Conservation (phyloP, 2,113 vertebrate genomes). For the Riparia riparia region DNA sequence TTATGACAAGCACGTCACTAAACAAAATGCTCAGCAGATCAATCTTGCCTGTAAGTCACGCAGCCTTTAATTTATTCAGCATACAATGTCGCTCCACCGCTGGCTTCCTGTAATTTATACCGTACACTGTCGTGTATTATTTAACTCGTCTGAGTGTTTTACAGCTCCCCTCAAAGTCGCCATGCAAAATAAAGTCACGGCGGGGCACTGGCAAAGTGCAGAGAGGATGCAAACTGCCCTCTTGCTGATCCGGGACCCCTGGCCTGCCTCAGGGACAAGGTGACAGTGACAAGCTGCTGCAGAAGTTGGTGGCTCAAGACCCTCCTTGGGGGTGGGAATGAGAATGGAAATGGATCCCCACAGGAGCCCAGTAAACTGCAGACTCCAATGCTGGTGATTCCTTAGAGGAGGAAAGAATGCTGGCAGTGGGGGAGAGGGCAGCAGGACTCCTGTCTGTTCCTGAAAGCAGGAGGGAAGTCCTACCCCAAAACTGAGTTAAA, state of each 20-base stretch:
- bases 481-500: not conserved
- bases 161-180: conserved; percentile 51
- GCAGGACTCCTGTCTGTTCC: not conserved
- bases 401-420: not conserved
- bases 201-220: not conserved
- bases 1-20: conserved; percentile 58
- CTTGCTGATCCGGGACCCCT: not conserved
- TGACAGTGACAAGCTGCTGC: not conserved
- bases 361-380: not conserved
- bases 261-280: not conserved
- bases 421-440: fast-evolving
- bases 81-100: conserved; percentile 55
- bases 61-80: conserved; percentile 70
- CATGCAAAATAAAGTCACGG: not conserved
- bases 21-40: conserved; percentile 61
- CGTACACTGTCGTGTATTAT: conserved; percentile 61
- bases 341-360: not conserved
- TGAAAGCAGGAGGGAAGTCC: not conserved
- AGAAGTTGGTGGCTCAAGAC: not conserved
- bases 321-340: not conserved
- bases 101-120: conserved; percentile 66
- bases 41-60: conserved; percentile 56
- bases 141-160: conserved; percentile 59
- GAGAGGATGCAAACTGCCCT: not conserved
- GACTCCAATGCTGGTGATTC: not conserved